phyloP scores from a whole-genome alignment of 2,113 vertebrate species.

The Anser cygnoides region DNA sequence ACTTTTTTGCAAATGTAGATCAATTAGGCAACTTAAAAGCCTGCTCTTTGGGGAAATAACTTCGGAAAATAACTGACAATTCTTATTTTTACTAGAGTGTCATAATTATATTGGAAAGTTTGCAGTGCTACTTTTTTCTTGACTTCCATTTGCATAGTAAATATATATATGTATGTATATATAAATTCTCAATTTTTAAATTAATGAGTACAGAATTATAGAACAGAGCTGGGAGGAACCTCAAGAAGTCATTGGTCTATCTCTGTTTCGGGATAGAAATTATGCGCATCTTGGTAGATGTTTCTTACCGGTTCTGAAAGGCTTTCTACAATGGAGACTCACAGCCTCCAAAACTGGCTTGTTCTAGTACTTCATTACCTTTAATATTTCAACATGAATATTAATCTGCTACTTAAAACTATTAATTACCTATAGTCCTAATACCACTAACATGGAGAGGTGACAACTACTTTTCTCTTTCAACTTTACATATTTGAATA shows the following conservation, averaged over 20 bases:
- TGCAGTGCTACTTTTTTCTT: not conserved
- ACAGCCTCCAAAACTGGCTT: not conserved
- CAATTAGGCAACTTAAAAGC: conserved; percentile 40
- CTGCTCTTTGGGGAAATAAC: conserved; percentile 12
- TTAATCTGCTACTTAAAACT: not conserved
- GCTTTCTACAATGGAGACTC: not conserved
- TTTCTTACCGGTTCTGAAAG: not conserved
- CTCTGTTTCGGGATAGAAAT: not conserved
- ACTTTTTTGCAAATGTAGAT: conserved; percentile 22
- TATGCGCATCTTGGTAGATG: not conserved
- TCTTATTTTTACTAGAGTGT: not conserved
- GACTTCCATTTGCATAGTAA: not conserved
- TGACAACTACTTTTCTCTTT: not conserved
- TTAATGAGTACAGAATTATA: not conserved
- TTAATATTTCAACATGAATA: not conserved
- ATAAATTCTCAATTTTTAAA: not conserved
- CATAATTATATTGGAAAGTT: conserved; percentile 4
- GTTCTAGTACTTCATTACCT: not conserved
- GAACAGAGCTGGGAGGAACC: not conserved
- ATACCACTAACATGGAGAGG: not conserved
- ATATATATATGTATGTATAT: not conserved
- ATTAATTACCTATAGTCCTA: not conserved
- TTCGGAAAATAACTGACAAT: not conserved
- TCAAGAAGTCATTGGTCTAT: not conserved
- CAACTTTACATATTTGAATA: not conserved